Conservation (phyloP, 2,888 invertebrate species). For the Leuctra nigra region DNA sequence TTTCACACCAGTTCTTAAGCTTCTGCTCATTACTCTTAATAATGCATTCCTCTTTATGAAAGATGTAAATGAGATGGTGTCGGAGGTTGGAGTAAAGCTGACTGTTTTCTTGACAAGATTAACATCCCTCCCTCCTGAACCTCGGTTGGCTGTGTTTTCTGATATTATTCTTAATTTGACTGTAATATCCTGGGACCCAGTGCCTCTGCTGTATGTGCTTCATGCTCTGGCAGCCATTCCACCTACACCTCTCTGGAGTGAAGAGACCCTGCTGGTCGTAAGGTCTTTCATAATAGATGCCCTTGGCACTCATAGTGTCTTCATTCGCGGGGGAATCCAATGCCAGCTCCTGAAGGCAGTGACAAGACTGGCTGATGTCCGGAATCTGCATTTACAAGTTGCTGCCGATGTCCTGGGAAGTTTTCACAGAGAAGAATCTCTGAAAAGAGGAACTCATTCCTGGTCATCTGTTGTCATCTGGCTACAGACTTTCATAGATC, state of each 20-base stretch:
- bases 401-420: constrained; percentile 29
- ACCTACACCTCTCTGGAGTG: constrained; percentile 30
- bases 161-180: background rate
- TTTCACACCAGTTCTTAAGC: constrained; percentile 29
- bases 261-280: constrained; percentile 31
- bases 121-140: constrained; percentile 18
- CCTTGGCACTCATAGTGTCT: background rate
- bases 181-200: constrained; percentile 36
- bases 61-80: constrained; percentile 28
- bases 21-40: constrained; percentile 35
- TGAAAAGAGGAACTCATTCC: constrained; percentile 30
- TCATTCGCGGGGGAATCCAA: background rate
- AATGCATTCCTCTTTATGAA: constrained; percentile 36
- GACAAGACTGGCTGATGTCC: background rate
- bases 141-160: constrained; percentile 8
- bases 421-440: constrained; percentile 32
- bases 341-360: background rate
- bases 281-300: constrained; percentile 25
- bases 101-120: constrained; percentile 31
- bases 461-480: constrained; percentile 32
- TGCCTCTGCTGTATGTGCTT: constrained; percentile 38
- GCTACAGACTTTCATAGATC: constrained; percentile 27
- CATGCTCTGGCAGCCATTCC: constrained; percentile 31
- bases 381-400: background rate
- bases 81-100: constrained; percentile 33